phyloP scores from a whole-genome alignment of 2,888 invertebrate species.

The Eretmocerus hayati region DNA sequence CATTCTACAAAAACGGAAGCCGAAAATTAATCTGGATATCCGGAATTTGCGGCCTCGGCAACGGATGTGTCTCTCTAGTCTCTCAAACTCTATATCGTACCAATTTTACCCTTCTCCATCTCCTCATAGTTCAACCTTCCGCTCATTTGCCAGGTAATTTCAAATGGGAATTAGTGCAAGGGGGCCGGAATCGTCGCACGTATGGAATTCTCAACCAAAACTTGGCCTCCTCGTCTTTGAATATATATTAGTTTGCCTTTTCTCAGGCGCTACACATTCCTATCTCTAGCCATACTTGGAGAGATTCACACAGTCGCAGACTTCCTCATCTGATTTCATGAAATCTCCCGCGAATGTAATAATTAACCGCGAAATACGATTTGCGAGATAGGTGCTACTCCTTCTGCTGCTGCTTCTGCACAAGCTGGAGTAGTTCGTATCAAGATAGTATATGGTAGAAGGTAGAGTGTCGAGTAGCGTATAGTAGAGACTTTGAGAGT shows the following conservation, averaged over 20 bases:
- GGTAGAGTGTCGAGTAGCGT: too few relatives aligned
- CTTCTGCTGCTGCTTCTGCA: too few relatives aligned
- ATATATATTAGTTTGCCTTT: not conserved
- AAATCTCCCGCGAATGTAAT: conserved; percentile 31
- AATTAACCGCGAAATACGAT: conserved; percentile 29
- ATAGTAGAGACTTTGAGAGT: too few relatives aligned
- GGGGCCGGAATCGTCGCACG: conserved; percentile 26
- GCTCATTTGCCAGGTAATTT: conserved; percentile 11
- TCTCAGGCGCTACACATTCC: too few relatives aligned
- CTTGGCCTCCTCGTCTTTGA: not conserved
- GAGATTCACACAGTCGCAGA: too few relatives aligned
- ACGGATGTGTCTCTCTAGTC: conserved; percentile 12
- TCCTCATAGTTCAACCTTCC: not conserved
- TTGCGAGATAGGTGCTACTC: too few relatives aligned
- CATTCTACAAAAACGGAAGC: conserved; percentile 37
- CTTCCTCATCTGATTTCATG: conserved; percentile 19
- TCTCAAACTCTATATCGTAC: not conserved
- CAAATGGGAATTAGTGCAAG: conserved; percentile 27
- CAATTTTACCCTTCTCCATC: too few relatives aligned
- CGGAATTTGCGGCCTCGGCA: conserved; percentile 13
- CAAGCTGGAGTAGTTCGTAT: too few relatives aligned
- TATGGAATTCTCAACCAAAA: not conserved
- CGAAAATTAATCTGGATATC: conserved; percentile 40
- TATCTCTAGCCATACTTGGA: too few relatives aligned
- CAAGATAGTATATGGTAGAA: too few relatives aligned